Evolutionary conservation across 1,140 invertebrate species (phyloP).

Genomic region (Zaprionus lachaisei): DNA sequence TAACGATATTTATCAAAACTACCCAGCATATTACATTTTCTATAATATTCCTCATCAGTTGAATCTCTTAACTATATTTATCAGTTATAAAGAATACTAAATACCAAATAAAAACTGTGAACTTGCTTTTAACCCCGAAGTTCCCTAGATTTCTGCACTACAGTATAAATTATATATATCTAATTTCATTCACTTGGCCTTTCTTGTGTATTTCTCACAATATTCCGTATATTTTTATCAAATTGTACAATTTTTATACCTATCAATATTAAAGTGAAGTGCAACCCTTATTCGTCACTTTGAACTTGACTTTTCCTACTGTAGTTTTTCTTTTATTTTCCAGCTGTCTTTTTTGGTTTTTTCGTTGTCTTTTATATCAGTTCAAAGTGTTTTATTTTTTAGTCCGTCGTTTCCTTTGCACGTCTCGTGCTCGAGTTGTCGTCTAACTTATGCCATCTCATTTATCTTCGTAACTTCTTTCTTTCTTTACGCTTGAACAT

Average conservation of each 20-base stretch:
- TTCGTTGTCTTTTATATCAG: constrained; percentile 63
- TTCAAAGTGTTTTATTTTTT: constrained; percentile 63
- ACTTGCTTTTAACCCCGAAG: too few relatives aligned
- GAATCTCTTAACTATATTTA: not conserved
- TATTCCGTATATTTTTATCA: too few relatives aligned
- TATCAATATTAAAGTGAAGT: not conserved
- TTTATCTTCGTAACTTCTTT: constrained; percentile 77
- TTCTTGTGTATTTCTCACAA: too few relatives aligned
- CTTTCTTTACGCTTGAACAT: not conserved
- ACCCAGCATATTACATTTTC: too few relatives aligned
- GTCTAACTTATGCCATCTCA: constrained; percentile 82
- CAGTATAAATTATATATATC: too few relatives aligned
- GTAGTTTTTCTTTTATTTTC: not conserved
- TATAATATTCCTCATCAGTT: not conserved
- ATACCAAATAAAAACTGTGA: too few relatives aligned
- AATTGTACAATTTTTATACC: not conserved
- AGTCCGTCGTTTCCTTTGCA: constrained; percentile 30
- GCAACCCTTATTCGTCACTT: not conserved
- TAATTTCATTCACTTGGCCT: too few relatives aligned
- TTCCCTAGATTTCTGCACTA: too few relatives aligned
- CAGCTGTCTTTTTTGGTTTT: constrained; percentile 9
- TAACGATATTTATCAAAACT: too few relatives aligned
- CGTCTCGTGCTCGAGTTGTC: constrained; percentile 71
- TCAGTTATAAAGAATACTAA: too few relatives aligned
- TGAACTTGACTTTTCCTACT: not conserved